Conservation (phyloP, 2,888 invertebrate genomes). For the Nowickia ferox region DNA sequence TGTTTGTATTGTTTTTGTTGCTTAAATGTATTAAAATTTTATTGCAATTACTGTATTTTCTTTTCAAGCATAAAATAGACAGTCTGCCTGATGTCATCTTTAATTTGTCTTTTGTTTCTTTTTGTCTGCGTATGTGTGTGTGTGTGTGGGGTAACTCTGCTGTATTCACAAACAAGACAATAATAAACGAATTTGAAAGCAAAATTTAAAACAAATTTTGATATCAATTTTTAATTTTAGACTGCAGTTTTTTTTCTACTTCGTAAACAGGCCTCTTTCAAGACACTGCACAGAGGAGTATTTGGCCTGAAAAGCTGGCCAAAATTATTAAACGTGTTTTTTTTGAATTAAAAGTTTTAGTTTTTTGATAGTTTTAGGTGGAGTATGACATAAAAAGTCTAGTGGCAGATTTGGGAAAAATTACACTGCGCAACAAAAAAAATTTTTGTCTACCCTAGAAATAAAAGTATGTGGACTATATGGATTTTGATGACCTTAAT, state of each 20-base stretch:
- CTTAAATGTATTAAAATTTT: conserved; percentile 27
- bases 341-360: too few species aligned
- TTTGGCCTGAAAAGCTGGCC: too few species aligned
- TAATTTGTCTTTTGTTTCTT: conserved; percentile 9
- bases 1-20: neutral
- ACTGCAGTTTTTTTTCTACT: neutral
- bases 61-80: conserved; percentile 11
- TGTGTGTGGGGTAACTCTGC: conserved; percentile 3
- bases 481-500: too few species aligned
- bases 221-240: neutral
- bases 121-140: neutral
- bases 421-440: too few species aligned
- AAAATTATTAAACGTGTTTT: too few species aligned
- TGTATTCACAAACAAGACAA: conserved; percentile 1
- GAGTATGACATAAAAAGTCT: too few species aligned
- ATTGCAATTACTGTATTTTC: conserved; percentile 44
- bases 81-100: conserved; percentile 48
- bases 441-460: too few species aligned
- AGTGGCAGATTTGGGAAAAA: too few species aligned
- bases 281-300: too few species aligned
- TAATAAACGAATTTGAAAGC: conserved; percentile 6
- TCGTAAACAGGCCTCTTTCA: too few species aligned
- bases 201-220: neutral
- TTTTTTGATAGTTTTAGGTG: too few species aligned
- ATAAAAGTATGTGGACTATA: too few species aligned